These are phyloP conservation scores for Timema podura DNA, from an alignment of 2,888 invertebrate species.

Conservation along the genomic window DNA sequence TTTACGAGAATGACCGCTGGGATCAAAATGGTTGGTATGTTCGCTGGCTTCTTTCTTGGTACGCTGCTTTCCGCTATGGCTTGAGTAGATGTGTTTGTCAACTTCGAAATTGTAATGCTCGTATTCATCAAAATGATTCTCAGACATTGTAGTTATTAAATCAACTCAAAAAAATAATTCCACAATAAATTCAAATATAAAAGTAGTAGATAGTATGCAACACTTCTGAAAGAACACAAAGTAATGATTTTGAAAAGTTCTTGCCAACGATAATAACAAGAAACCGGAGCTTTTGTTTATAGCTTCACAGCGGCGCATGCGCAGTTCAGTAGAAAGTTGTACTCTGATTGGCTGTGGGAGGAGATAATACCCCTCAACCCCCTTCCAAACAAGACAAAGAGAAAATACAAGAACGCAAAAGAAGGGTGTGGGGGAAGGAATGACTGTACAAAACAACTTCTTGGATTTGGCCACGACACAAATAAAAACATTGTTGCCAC, in stretches of 20 bases:
- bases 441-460: too few relatives aligned
- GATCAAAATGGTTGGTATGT: constrained; percentile 89
- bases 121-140: constrained; percentile 82
- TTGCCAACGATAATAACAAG: too few relatives aligned
- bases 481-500: too few relatives aligned
- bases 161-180: constrained; percentile 24
- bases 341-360: constrained; percentile 6
- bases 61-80: constrained; percentile 87
- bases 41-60: constrained; percentile 82
- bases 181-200: too few relatives aligned
- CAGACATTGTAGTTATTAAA: constrained; percentile 58
- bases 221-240: neutral
- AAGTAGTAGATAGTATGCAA: neutral
- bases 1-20: constrained; percentile 90
- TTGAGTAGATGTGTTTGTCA: constrained; percentile 82
- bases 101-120: constrained; percentile 93
- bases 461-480: too few relatives aligned
- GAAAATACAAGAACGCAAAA: too few relatives aligned
- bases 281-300: too few relatives aligned
- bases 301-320: neutral
- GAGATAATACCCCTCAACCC: neutral
- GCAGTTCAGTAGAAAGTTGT: neutral
- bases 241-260: too few relatives aligned
- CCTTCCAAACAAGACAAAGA: too few relatives aligned
- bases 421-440: too few relatives aligned